Base-by-base conservation (phyloP, 2,113 vertebrate genomes). In the Mesocricetus auratus region DNA sequence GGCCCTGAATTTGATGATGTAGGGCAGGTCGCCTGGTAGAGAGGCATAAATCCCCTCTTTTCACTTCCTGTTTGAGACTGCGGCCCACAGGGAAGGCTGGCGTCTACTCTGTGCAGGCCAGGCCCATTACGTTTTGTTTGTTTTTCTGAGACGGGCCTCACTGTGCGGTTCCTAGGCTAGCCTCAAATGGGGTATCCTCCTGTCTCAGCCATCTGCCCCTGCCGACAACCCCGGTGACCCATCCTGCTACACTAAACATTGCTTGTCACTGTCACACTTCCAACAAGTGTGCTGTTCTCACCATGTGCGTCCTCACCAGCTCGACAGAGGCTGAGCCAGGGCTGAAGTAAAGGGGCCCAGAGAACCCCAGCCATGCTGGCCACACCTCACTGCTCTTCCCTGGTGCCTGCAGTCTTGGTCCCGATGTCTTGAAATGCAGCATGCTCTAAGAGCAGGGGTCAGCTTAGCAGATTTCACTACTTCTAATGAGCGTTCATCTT, bases 11-110 rank as follows among this genome's bases (percentile, higher is more conserved):
- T n/a, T 50, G 5, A 9, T 24, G 24, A n/a, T 24, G 21, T 36
- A 0, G 42, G 33, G 0, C 33, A 10, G 33, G 36, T 58, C 0
- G 0, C 56, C 68, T 56, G 0, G 33, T 1, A 13, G 50, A 39
- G 11, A 24, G 17, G 53, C n/a, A 47, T 11, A 47, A 56, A 22
- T 56, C 31, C 73, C 75, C 2, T 0, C 29, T 53, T 8, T 3
- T 60, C 31, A 87, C 21, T 82, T 53, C 29, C 10, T 64, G 31
- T 39, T 82, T 50, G 12, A n/a, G 36, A 56, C 1, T 0, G 5
- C 64, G 53, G 33, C 79, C 29, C 7, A 6, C 8, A 5, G 64
- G 75, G 53, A 21, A 36, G 13, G 9, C 7, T 21, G 53, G 39
- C 47, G 6, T 36, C 39, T 71, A 0, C 86, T 64, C 75, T 66